Evolutionary conservation across 2,888 invertebrate genomes (phyloP).

Genomic region (Cosmopolites sordidus): DNA sequence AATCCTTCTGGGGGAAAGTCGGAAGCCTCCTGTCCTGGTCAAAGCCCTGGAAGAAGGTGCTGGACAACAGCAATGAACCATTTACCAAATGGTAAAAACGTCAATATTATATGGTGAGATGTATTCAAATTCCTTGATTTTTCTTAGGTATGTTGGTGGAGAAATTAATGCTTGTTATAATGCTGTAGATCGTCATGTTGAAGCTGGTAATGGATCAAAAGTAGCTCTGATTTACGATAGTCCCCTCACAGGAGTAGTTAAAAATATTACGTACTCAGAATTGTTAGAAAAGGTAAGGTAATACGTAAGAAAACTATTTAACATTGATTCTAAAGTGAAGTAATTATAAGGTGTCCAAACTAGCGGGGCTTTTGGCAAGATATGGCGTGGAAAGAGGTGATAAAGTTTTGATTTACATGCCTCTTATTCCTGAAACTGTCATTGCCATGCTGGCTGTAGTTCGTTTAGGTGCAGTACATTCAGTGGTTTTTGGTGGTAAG

Average conservation of each 20-base stretch:
- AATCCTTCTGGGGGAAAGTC: slow-evolving; percentile 83
- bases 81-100: slow-evolving; percentile 84
- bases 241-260: slow-evolving; percentile 73
- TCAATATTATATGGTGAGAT: neutral
- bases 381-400: slow-evolving; percentile 80
- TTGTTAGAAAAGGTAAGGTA: slow-evolving; percentile 68
- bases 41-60: slow-evolving; percentile 76
- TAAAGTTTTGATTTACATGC: slow-evolving; percentile 90
- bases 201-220: slow-evolving; percentile 70
- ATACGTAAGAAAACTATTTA: neutral
- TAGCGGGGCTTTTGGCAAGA: slow-evolving; percentile 75
- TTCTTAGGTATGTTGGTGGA: slow-evolving; percentile 78
- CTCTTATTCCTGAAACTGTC: slow-evolving; percentile 85
- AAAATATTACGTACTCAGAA: slow-evolving; percentile 76
- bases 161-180: slow-evolving; percentile 91
- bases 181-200: slow-evolving; percentile 85
- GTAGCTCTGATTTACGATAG: slow-evolving; percentile 87
- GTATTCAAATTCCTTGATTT: slow-evolving; percentile 4
- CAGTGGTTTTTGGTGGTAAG: slow-evolving; percentile 87
- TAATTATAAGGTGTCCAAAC: slow-evolving; percentile 49
- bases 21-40: slow-evolving; percentile 72
- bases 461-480: slow-evolving; percentile 87
- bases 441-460: slow-evolving; percentile 85
- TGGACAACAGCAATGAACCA: slow-evolving; percentile 79
- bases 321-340: neutral